phyloP scores from a whole-genome alignment of 2,888 invertebrate species.

The Saturnia japonica region DNA sequence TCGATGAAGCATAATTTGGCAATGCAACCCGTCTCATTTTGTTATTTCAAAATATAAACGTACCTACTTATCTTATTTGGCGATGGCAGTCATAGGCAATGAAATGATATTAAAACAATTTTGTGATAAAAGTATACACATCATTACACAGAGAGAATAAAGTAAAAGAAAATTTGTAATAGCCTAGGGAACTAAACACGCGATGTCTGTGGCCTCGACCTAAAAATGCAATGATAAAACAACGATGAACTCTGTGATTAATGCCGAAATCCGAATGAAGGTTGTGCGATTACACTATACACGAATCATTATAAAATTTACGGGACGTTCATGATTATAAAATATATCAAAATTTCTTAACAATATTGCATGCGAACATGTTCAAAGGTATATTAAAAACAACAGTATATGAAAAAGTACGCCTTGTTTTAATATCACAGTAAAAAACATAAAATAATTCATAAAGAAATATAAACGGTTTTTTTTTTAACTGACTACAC shows the following conservation, averaged over 20 bases:
- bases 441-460: too few relatives aligned
- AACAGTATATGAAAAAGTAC: too few relatives aligned
- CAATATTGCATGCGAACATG: not conserved
- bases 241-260: slow-evolving; percentile 49
- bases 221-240: slow-evolving; percentile 52
- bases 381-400: not conserved
- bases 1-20: slow-evolving; percentile 47
- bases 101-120: slow-evolving; percentile 27
- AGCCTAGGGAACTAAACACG: slow-evolving; percentile 43
- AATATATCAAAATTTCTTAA: not conserved
- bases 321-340: slow-evolving; percentile 5
- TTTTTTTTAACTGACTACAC: too few relatives aligned
- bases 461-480: too few relatives aligned
- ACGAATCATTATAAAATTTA: not conserved
- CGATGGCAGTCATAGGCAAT: slow-evolving; percentile 22
- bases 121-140: not conserved
- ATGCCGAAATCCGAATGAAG: slow-evolving; percentile 9
- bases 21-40: slow-evolving; percentile 37
- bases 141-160: slow-evolving; percentile 35
- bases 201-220: slow-evolving; percentile 51
- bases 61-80: slow-evolving; percentile 21
- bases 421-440: too few relatives aligned
- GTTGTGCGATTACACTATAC: slow-evolving; percentile 3
- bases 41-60: slow-evolving; percentile 32
- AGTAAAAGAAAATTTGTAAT: slow-evolving; percentile 37